These are phyloP conservation scores for Lepus oiostolus DNA, from an alignment of 2,797 vertebrate genomes.

Conservation along the genomic window DNA sequence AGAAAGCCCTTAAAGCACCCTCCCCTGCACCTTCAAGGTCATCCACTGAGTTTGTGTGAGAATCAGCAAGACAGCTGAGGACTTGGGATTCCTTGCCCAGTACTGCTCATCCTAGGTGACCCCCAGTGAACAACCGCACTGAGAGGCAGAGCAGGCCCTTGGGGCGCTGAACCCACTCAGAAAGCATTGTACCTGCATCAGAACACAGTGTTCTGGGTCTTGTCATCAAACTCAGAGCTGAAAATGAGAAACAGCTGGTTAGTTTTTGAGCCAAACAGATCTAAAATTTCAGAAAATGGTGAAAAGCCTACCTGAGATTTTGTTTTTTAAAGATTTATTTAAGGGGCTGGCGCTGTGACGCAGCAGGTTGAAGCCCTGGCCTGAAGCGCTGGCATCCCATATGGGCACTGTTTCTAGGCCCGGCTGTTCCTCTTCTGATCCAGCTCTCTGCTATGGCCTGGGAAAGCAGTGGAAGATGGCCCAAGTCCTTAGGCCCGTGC, in stretches of 20 bases:
- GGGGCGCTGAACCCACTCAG: background rate
- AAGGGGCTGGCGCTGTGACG: no score
- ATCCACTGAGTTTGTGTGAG: background rate
- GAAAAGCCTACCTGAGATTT: conserved; percentile 2
- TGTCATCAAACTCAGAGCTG: conserved; percentile 48
- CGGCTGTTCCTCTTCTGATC: no score
- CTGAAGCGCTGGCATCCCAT: no score
- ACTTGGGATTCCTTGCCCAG: background rate
- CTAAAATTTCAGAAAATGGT: conserved; percentile 34
- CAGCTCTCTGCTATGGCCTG: no score
- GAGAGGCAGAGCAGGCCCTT: background rate
- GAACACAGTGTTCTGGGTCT: background rate
- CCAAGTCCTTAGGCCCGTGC: no score
- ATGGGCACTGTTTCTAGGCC: no score
- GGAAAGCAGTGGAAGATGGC: no score
- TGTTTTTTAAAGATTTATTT: no score
- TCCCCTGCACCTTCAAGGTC: background rate
- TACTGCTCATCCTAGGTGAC: background rate
- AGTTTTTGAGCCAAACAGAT: background rate
- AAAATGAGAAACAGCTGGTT: conserved; percentile 65
- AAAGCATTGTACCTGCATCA: background rate
- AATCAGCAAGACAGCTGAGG: background rate
- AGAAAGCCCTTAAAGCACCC: background rate
- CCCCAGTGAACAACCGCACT: background rate
- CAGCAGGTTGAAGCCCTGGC: no score